Conservation (phyloP, 1,140 invertebrate genomes). For the Drosophila mojavensis region DNA sequence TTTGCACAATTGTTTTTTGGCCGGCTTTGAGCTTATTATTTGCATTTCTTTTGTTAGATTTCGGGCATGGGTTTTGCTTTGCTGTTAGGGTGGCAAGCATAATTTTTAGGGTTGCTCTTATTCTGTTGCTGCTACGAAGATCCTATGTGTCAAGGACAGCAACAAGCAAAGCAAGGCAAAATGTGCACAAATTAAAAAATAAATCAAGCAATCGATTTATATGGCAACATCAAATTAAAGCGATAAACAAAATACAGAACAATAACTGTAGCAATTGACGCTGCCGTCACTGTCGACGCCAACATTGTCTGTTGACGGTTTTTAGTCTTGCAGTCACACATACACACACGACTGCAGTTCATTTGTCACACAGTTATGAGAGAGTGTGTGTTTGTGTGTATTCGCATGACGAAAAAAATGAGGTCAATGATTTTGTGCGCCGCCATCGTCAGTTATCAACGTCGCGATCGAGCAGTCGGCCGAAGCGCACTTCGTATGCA, state of each 20-base stretch:
- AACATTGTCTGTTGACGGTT: conserved; percentile 42
- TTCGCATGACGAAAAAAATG: conserved; percentile 79
- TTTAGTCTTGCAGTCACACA: conserved; percentile 59
- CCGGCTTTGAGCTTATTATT: conserved; percentile 41
- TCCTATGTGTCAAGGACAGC: conserved; percentile 66
- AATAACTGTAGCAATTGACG: conserved; percentile 49
- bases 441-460: conserved; percentile 73
- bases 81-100: conserved; percentile 14
- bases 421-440: conserved; percentile 79
- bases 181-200: conserved; percentile 3
- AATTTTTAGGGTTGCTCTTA: conserved; percentile 47
- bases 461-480: conserved; percentile 57
- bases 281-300: conserved; percentile 14
- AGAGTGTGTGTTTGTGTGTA: conserved; percentile 22
- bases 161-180: conserved; percentile 17
- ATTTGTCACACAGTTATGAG: conserved; percentile 37
- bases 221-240: conserved; percentile 36
- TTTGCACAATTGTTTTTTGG: conserved; percentile 62
- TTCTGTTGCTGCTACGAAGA: conserved; percentile 24
- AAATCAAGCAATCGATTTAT: conserved; percentile 27
- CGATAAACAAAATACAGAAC: conserved; percentile 54
- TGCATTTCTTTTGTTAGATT: conserved; percentile 71
- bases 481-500: conserved; percentile 56
- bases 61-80: conserved; percentile 11
- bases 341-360: conserved; percentile 48